Percentiles rank a stretch among this genome's conserved stretches.
Conservation (phyloP, 2,797 vertebrate species). For the Rhincodon typus region DNA sequence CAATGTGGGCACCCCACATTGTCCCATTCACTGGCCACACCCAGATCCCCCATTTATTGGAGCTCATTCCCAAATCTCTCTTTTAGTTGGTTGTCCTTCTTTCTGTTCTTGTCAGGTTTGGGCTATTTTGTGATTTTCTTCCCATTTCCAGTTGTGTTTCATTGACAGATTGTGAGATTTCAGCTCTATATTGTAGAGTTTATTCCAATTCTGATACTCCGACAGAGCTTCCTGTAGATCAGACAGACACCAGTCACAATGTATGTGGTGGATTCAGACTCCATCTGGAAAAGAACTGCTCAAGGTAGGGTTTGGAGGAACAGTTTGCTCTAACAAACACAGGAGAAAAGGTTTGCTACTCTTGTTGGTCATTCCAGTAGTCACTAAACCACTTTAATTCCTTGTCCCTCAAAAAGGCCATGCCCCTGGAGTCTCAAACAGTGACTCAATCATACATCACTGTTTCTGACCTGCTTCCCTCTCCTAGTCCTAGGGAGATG, state of each 20-base stretch:
- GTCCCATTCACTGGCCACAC: too few relatives aligned
- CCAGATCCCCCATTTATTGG: too few relatives aligned
- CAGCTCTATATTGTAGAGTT: not conserved
- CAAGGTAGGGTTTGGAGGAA: not conserved
- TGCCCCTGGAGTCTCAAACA: not conserved
- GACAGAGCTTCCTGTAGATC: not conserved
- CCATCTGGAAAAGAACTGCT: not conserved
- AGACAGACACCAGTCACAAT: not conserved
- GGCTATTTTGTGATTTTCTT: too few relatives aligned
- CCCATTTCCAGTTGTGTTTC: too few relatives aligned
- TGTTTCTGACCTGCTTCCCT: not conserved
- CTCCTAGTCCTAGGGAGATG: not conserved
- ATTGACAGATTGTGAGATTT: not conserved
- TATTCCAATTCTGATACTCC: not conserved
- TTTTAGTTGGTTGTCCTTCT: too few relatives aligned
- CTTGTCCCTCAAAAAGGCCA: not conserved
- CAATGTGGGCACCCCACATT: too few relatives aligned
- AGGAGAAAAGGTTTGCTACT: not conserved
- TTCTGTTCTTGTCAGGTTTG: too few relatives aligned
- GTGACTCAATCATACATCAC: not conserved
- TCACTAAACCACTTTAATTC: not conserved
- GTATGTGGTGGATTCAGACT: not conserved
- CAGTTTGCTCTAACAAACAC: not conserved
- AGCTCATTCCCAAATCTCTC: too few relatives aligned
- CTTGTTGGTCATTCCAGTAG: too few relatives aligned